phyloP scores from a whole-genome alignment of 2,113 vertebrate species.

The Acanthisitta chloris region DNA sequence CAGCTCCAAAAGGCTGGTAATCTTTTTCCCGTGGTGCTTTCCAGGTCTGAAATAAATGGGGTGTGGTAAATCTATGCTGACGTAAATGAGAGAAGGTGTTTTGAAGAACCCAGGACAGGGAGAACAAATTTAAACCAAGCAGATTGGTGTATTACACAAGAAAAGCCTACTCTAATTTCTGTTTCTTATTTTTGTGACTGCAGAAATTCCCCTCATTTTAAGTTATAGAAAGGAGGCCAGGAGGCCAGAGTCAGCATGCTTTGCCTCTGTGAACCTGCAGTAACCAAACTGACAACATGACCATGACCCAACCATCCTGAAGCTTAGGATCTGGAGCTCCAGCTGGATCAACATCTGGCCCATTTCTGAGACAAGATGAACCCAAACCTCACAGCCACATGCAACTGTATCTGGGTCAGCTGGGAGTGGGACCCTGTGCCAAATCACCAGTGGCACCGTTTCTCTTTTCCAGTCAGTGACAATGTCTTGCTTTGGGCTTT shows the following conservation, averaged over 20 bases:
- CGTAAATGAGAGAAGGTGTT: slow-evolving; percentile 49
- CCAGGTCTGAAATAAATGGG: slow-evolving; percentile 51
- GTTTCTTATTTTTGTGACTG: not conserved
- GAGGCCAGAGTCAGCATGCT: not conserved
- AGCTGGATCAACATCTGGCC: not conserved
- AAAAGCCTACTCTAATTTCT: not conserved
- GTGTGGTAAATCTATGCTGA: slow-evolving; percentile 53
- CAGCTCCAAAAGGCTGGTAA: not conserved
- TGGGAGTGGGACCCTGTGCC: not conserved
- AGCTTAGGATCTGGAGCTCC: not conserved
- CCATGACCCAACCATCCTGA: not conserved
- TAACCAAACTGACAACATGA: not conserved
- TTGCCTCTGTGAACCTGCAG: not conserved
- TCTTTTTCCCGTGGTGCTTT: slow-evolving; percentile 44
- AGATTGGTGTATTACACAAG: not conserved
- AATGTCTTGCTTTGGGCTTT: not conserved
- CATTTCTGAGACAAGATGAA: not conserved
- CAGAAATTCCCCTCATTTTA: not conserved
- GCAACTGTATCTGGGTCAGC: not conserved
- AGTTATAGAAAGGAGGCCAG: not conserved
- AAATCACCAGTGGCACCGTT: not conserved
- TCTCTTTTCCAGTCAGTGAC: not conserved
- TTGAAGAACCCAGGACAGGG: not conserved
- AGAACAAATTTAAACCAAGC: slow-evolving; percentile 49
- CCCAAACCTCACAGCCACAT: not conserved